phyloP scores from a whole-genome alignment of 2,797 vertebrate species.

The Esox masquinongy region DNA sequence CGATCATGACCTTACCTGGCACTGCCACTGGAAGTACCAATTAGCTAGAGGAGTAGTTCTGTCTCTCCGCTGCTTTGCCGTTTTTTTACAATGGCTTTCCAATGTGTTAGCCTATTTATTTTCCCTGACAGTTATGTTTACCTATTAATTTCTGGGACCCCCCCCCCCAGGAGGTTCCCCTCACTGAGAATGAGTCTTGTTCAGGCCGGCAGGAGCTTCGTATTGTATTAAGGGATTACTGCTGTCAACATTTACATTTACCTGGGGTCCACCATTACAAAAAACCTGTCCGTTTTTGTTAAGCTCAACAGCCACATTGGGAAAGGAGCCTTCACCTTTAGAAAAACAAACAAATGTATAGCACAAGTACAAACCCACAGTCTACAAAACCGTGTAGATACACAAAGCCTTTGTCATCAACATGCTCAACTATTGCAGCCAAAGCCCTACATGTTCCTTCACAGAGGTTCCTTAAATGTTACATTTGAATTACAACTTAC shows the following conservation, averaged over 20 bases:
- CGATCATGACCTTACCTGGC: conserved; percentile 26
- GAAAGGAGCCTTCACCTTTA: neutral
- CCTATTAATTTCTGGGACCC: conserved; percentile 49
- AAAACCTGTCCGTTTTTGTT: too few relatives aligned
- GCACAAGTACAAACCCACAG: neutral
- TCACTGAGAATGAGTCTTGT: conserved; percentile 21
- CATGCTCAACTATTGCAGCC: too few relatives aligned
- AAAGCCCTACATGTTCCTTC: too few relatives aligned
- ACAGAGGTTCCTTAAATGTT: too few relatives aligned
- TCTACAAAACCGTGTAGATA: neutral
- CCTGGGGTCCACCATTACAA: conserved; percentile 11
- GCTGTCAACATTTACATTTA: conserved; percentile 4
- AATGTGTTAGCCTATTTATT: conserved; percentile 14
- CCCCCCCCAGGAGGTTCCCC: conserved; percentile 53
- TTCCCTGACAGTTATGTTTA: conserved; percentile 1
- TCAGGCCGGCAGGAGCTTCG: conserved; percentile 12
- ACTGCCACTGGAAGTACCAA: conserved; percentile 12
- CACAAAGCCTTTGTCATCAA: too few relatives aligned
- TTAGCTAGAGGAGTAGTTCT: conserved; percentile 12
- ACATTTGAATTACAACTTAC: too few relatives aligned
- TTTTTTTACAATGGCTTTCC: conserved; percentile 22
- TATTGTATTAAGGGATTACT: too few relatives aligned
- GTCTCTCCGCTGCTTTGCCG: conserved; percentile 2
- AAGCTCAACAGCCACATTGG: neutral
- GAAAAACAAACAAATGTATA: neutral